Evolutionary conservation across 2,888 invertebrate genomes (phyloP).

Genomic region (Hemaris fuciformis): DNA sequence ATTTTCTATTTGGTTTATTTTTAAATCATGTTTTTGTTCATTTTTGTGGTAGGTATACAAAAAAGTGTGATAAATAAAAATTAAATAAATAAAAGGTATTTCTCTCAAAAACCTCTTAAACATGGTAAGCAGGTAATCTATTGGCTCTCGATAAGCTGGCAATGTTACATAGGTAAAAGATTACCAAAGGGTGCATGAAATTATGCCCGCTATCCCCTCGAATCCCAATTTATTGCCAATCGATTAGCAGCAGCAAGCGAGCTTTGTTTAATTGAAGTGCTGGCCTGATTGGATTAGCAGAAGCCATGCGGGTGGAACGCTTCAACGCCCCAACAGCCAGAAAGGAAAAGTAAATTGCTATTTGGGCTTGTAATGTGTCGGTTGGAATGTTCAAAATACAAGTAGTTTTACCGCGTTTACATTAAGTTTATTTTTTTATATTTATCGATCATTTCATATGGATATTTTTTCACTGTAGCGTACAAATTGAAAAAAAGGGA

Average conservation of each 20-base stretch:
- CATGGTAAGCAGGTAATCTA: conserved; percentile 9
- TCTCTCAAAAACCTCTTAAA: background rate
- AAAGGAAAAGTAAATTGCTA: conserved; percentile 36
- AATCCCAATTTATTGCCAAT: conserved; percentile 65
- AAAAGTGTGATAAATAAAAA: too few species aligned
- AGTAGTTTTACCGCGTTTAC: background rate
- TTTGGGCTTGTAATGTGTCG: conserved; percentile 18
- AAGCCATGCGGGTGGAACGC: conserved; percentile 38
- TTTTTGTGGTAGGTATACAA: too few species aligned
- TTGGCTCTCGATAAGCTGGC: conserved; percentile 16
- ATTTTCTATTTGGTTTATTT: too few species aligned
- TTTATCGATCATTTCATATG: too few species aligned
- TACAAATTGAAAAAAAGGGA: too few species aligned
- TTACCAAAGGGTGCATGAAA: conserved; percentile 52
- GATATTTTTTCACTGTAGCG: too few species aligned
- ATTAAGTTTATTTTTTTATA: too few species aligned
- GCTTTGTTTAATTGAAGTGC: conserved; percentile 71
- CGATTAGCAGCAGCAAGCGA: conserved; percentile 66
- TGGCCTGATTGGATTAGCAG: conserved; percentile 65
- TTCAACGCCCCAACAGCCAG: conserved; percentile 42
- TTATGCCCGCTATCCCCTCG: conserved; percentile 51
- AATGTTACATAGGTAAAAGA: conserved; percentile 13
- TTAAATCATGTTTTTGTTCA: too few species aligned
- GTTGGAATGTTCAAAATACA: background rate
- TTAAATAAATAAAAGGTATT: too few species aligned